Base-by-base conservation (phyloP, 1,140 invertebrate genomes). In the Leucophenga varia region DNA sequence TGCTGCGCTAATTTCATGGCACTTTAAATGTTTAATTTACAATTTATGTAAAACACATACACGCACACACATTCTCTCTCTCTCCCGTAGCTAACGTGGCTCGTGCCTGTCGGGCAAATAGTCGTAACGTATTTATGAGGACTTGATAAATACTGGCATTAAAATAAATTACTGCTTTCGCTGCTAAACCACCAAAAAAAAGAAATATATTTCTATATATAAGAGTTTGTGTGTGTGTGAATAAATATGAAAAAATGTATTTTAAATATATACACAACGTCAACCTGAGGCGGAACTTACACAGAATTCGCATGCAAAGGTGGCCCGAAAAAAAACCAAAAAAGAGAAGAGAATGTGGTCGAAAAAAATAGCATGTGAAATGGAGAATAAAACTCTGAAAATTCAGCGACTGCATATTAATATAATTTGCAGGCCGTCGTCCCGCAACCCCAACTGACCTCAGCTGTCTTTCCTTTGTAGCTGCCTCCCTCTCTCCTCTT, bases 11-110 rank as follows among this genome's bases (percentile, higher is more conserved):
- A 64, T 64, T 64, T 64, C 54, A 64, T 64, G 60, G 55, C 63
- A 67, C 63, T 65, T 65, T 65, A 65, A 65, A 67, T 67, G 64
- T 67, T 67, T 63, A 67, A 67, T 68, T 67, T 67, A 56, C 54
- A 67, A 68, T 68, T 67, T 67, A 59, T 67, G 56, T 57, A 67
- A 67, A 55, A 49, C 59, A 38, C 54, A 44, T 47, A 47, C 18
- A 37, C 41, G 50, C 22, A 57, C 25, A 52, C 39, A 52, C 45
- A 49, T 30, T 50, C 7, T 46, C 18, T 39, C n/a, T n/a, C n/a
- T n/a, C n/a, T n/a, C n/a, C n/a, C n/a, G n/a, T n/a, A 28, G 12
- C 10, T 38, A 25, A n/a, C n/a, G n/a, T n/a, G n/a, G n/a, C n/a
- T n/a, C n/a, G 30, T 46, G 18, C 34, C 32, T 54, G 39, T 25